phyloP scores from a whole-genome alignment of 2,113 vertebrate species.

The Leptosomus discolor region DNA sequence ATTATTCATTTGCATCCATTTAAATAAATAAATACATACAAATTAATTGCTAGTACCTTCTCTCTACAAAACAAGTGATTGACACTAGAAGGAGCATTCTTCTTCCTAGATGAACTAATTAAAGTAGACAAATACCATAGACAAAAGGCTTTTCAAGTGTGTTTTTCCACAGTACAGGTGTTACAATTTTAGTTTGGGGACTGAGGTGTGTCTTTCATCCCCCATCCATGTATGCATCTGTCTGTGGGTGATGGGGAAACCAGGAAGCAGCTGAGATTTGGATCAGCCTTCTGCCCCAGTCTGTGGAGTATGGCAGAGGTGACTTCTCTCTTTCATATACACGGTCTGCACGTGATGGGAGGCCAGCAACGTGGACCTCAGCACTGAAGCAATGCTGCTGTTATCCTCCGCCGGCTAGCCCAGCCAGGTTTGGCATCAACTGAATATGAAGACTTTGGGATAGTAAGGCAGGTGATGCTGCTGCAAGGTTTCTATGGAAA shows the following conservation, averaged over 20 bases:
- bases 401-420: not conserved
- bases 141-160: not conserved
- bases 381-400: not conserved
- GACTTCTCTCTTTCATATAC: not conserved
- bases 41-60: not conserved
- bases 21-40: not conserved
- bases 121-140: not conserved
- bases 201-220: not conserved
- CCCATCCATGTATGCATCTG: not conserved
- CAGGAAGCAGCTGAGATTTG: not conserved
- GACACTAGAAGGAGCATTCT: not conserved
- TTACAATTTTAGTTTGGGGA: not conserved
- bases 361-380: not conserved
- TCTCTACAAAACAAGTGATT: not conserved
- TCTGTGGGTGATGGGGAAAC: not conserved
- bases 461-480: slow-evolving; percentile 1
- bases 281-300: not conserved
- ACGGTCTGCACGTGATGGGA: not conserved
- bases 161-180: not conserved
- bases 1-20: not conserved
- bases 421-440: not conserved
- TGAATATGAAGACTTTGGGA: not conserved
- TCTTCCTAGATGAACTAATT: not conserved
- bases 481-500: slow-evolving; percentile 65
- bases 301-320: not conserved